Evolutionary conservation across 2,113 vertebrate genomes (phyloP).

Genomic region (Semicossyphus pulcher): DNA sequence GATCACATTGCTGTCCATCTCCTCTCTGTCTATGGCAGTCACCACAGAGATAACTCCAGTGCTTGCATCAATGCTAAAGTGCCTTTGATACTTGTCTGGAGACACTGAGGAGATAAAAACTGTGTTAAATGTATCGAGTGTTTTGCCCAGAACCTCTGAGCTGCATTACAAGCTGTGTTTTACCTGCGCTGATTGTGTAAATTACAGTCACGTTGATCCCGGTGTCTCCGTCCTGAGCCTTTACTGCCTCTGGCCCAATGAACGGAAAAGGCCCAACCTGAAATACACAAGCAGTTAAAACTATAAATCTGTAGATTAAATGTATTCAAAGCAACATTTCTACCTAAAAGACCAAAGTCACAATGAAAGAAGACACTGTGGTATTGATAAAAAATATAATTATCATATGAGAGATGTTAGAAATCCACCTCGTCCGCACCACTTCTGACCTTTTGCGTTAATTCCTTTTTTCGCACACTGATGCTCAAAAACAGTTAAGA

Average conservation of each 20-base stretch:
- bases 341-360: no score
- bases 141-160: background rate
- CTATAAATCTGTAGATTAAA: background rate
- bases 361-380: no score
- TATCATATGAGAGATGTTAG: no score
- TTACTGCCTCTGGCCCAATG: slow-evolving; percentile 77
- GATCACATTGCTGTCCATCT: slow-evolving; percentile 55
- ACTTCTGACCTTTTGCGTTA: no score
- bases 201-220: slow-evolving; percentile 82
- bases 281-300: background rate
- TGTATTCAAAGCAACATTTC: no score
- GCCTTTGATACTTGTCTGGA: slow-evolving; percentile 57
- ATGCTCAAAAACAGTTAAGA: no score
- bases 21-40: slow-evolving; percentile 81
- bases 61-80: slow-evolving; percentile 62
- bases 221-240: slow-evolving; percentile 85
- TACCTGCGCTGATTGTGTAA: slow-evolving; percentile 82
- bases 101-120: slow-evolving; percentile 70
- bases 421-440: no score
- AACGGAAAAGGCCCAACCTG: slow-evolving; percentile 67
- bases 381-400: no score
- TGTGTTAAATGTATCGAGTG: background rate
- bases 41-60: slow-evolving; percentile 77
- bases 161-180: background rate
- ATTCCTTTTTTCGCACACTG: no score